These are phyloP conservation scores for Macquaria australasica DNA, from an alignment of 2,113 vertebrate genomes.

Conservation along the genomic window DNA sequence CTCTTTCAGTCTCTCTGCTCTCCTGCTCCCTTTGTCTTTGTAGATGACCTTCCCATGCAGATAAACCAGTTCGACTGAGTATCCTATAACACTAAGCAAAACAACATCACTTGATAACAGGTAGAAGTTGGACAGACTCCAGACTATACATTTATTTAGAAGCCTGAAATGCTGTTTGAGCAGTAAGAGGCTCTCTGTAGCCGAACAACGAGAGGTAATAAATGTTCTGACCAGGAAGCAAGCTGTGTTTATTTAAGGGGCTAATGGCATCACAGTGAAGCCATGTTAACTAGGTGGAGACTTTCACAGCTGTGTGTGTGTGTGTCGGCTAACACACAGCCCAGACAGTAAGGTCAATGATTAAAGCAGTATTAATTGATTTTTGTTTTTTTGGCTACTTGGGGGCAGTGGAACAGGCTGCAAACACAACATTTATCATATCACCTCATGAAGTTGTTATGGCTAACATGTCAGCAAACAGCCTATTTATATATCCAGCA, in stretches of 20 bases:
- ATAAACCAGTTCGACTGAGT: conserved; percentile 78
- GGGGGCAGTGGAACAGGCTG: background rate
- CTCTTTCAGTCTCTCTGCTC: conserved; percentile 58
- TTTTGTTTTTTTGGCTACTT: background rate
- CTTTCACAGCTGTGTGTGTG: conserved; percentile 35
- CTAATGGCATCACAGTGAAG: conserved; percentile 45
- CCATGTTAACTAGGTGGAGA: conserved; percentile 50
- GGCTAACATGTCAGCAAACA: background rate
- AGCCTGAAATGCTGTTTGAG: background rate
- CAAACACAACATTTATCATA: background rate
- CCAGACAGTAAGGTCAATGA: background rate
- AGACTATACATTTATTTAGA: background rate
- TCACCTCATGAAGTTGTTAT: background rate
- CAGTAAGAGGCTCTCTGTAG: background rate
- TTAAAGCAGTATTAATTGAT: background rate
- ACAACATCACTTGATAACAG: background rate
- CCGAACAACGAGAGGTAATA: conserved; percentile 32
- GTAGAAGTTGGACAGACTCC: background rate
- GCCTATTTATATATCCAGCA: background rate
- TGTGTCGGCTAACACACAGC: conserved; percentile 17
- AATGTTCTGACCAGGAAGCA: conserved; percentile 51
- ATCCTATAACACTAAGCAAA: conserved; percentile 20
- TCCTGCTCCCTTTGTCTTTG: conserved; percentile 49
- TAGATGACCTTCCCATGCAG: conserved; percentile 68
- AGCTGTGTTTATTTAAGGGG: conserved; percentile 63